phyloP scores from a whole-genome alignment of 92 coral and sea anemone species.

The Virgularia gustaviana region DNA sequence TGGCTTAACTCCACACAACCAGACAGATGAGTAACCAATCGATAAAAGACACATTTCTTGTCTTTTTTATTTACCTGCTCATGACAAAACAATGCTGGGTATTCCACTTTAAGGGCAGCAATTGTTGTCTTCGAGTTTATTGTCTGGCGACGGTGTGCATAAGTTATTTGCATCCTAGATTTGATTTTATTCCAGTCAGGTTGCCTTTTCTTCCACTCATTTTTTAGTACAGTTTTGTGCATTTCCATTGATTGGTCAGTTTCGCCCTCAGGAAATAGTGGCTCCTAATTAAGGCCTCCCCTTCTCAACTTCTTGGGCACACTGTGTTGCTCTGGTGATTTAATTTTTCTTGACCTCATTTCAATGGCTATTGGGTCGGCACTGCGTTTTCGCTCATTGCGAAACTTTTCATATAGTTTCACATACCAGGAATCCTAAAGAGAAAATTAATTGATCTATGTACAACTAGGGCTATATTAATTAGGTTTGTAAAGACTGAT shows the following conservation, averaged over 20 bases:
- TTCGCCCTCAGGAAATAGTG: constrained; percentile 67
- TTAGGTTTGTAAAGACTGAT: no score
- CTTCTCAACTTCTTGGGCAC: constrained; percentile 27
- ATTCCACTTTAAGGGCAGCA: constrained; percentile 33
- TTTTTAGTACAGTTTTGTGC: constrained; percentile 41
- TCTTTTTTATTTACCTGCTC: constrained; percentile 57
- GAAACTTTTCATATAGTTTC: constrained; percentile 52
- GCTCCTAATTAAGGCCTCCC: constrained; percentile 69
- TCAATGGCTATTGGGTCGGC: constrained; percentile 23
- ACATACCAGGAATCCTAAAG: constrained; percentile 59
- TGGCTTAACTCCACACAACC: no score
- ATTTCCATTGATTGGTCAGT: constrained; percentile 50
- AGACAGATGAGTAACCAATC: no score
- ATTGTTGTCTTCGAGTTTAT: constrained; percentile 31
- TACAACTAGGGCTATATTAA: no score
- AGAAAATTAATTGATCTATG: neutral
- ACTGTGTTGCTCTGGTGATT: neutral
- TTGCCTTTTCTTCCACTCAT: constrained; percentile 45
- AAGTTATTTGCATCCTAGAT: constrained; percentile 52
- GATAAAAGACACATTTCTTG: no score
- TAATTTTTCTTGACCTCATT: constrained; percentile 24
- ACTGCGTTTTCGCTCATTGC: constrained; percentile 58
- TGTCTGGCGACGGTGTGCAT: constrained; percentile 34
- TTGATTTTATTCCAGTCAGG: constrained; percentile 48
- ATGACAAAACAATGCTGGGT: constrained; percentile 58